Conservation (phyloP, 2,888 invertebrate species). For the Darwinula stevensoni region DNA sequence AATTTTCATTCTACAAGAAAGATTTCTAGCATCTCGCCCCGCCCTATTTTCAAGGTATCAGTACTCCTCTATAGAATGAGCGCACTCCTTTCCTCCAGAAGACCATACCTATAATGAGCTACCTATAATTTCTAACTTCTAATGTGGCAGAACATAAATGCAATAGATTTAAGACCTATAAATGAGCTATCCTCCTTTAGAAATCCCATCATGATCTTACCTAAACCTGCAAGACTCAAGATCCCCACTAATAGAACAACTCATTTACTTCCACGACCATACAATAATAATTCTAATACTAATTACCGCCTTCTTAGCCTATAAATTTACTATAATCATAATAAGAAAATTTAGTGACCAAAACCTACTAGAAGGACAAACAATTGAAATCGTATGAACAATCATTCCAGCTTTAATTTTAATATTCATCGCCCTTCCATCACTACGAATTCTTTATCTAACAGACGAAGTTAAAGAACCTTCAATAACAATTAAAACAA, state of each 20-base stretch:
- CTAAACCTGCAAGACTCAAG: constrained; percentile 27
- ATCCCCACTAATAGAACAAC: constrained; percentile 32
- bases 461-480: constrained; percentile 29
- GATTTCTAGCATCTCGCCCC: constrained; percentile 23
- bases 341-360: constrained; percentile 22
- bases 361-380: constrained; percentile 7
- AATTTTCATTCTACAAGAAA: constrained; percentile 30
- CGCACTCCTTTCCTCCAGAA: constrained; percentile 9
- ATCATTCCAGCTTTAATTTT: constrained; percentile 6
- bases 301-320: constrained; percentile 27
- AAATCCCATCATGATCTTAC: constrained; percentile 13
- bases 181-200: constrained; percentile 6
- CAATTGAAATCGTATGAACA: constrained; percentile 7
- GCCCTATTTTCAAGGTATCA: constrained; percentile 21
- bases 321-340: constrained; percentile 22
- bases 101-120: constrained; percentile 11
- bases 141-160: constrained; percentile 10
- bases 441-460: constrained; percentile 27
- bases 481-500: constrained; percentile 26
- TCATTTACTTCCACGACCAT: constrained; percentile 31
- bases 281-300: constrained; percentile 27
- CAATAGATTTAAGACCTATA: constrained; percentile 9
- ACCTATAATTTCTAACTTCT: constrained; percentile 7
- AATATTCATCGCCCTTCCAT: constrained; percentile 16
- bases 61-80: constrained; percentile 23